These are phyloP conservation scores for Trichechus manatus DNA, from an alignment of 2,113 vertebrate genomes.

Conservation along the genomic window DNA sequence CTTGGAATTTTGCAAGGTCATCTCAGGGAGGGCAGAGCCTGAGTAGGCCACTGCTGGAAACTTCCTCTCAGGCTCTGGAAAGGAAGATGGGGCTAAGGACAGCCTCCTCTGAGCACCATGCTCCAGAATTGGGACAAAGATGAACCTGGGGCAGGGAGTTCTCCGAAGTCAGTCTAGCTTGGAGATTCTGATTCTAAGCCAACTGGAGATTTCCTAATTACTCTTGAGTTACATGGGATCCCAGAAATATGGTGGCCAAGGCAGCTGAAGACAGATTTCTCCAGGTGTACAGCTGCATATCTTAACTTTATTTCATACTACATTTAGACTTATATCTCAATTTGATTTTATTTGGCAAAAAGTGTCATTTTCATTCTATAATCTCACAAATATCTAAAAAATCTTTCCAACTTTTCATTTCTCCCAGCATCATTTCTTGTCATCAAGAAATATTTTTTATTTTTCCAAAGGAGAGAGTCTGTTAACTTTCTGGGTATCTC, in stretches of 20 bases:
- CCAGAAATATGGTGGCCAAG: not conserved
- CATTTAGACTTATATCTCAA: not conserved
- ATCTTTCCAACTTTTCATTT: not conserved
- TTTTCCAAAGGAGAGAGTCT: conserved; percentile 26
- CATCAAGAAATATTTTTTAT: conserved; percentile 1
- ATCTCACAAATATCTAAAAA: conserved; percentile 23
- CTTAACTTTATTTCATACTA: not conserved
- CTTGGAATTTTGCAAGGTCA: conserved; percentile 69
- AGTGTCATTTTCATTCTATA: conserved; percentile 14
- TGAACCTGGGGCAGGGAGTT: not conserved
- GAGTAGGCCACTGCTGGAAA: not conserved
- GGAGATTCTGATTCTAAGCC: not conserved
- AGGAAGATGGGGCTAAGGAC: not conserved
- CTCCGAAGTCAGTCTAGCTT: not conserved
- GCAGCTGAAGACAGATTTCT: not conserved
- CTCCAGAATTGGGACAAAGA: not conserved
- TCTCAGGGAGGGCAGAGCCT: not conserved
- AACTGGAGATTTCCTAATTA: not conserved
- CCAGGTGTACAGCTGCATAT: not conserved
- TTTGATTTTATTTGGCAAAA: not conserved
- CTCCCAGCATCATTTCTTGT: not conserved
- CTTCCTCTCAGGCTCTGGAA: not conserved
- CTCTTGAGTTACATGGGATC: not conserved
- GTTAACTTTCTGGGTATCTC: not conserved
- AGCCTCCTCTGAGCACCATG: not conserved